Conservation (phyloP, 2,888 invertebrate species). For the Plemyria rubiginata region DNA sequence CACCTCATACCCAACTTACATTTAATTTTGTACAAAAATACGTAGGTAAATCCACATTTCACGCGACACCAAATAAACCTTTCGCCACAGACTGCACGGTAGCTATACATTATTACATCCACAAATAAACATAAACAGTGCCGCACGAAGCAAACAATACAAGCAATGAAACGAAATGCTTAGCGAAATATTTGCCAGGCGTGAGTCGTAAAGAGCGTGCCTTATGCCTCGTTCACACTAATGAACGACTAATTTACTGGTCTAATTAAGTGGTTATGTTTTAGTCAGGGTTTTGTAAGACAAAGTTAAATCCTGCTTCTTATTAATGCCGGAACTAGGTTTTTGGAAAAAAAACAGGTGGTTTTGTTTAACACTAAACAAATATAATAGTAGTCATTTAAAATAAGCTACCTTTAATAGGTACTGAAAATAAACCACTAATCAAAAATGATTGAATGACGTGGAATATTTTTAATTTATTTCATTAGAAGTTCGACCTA, state of each 20-base stretch:
- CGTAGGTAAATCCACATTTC: conserved; percentile 1
- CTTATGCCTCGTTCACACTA: conserved; percentile 13
- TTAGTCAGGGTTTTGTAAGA: no score
- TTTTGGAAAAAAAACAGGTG: no score
- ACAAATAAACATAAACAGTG: neutral
- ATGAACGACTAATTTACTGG: neutral
- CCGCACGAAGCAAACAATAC: conserved; percentile 17
- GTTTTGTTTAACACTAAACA: no score
- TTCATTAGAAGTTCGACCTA: neutral
- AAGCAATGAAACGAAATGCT: conserved; percentile 46
- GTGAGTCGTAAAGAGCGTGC: conserved; percentile 43
- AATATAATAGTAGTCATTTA: no score
- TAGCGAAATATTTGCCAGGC: conserved; percentile 47
- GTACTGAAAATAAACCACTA: no score
- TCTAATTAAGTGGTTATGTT: no score
- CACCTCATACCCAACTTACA: no score
- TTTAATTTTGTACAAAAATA: neutral
- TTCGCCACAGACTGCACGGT: neutral
- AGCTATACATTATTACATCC: conserved; percentile 6
- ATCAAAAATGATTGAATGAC: no score
- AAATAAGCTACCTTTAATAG: no score
- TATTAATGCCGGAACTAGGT: no score
- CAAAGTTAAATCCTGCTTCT: no score
- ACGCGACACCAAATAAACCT: conserved; percentile 3
- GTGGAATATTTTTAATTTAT: neutral